A percentile compares a stretch with the other conserved stretches of the same genome.
phyloP scores from a whole-genome alignment of 2,797 vertebrate species.

The Oreochromis grahami region DNA sequence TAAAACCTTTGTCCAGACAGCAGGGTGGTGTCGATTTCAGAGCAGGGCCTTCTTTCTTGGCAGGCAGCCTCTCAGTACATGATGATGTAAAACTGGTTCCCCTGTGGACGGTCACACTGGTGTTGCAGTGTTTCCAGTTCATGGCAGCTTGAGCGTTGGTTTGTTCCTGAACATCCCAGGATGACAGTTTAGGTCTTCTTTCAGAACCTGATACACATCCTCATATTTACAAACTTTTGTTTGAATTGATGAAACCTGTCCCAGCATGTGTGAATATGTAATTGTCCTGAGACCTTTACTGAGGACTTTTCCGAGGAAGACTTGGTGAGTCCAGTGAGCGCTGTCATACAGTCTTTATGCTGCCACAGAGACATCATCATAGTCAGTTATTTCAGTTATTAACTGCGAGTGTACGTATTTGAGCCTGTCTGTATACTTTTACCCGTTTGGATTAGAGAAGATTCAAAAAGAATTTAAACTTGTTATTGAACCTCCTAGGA shows the following conservation, averaged over 20 bases:
- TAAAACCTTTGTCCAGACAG: neutral
- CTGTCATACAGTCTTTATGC: neutral
- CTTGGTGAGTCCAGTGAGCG: neutral
- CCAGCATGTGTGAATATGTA: neutral
- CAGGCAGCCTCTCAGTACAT: neutral
- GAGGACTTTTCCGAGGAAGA: neutral
- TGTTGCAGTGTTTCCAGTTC: neutral
- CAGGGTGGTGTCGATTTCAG: neutral
- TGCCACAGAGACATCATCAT: neutral
- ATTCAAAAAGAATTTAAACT: neutral
- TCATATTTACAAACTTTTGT: neutral
- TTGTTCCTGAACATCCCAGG: neutral
- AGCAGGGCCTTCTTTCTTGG: neutral
- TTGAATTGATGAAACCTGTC: neutral
- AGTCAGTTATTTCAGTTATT: neutral
- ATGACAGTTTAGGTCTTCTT: neutral
- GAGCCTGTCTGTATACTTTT: neutral
- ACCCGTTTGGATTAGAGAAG: neutral
- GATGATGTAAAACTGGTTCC: neutral
- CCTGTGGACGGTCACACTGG: neutral
- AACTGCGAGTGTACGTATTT: neutral
- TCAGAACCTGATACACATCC: neutral
- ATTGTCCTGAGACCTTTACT: neutral
- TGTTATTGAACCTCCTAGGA: too few species aligned
- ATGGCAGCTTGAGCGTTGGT: neutral